These are phyloP conservation scores for Hydrolagus colliei DNA, from an alignment of 2,797 vertebrate genomes.

Conservation along the genomic window DNA sequence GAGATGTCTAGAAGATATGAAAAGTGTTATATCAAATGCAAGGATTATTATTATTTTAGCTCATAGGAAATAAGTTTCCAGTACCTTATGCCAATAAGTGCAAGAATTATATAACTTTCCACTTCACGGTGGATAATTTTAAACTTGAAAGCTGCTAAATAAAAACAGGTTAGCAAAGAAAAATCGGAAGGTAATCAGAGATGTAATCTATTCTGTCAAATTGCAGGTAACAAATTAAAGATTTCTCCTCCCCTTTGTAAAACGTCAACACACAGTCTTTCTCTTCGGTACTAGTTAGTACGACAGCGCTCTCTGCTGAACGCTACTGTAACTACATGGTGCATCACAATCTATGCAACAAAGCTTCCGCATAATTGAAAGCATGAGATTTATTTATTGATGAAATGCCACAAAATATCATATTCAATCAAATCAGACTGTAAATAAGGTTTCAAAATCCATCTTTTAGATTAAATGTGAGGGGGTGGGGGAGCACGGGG, in stretches of 20 bases:
- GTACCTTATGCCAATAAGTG: too few species aligned
- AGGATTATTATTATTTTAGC: too few species aligned
- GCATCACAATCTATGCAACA: neutral
- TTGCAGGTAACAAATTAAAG: neutral
- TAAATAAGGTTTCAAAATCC: neutral
- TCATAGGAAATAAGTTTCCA: too few species aligned
- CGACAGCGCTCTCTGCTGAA: neutral
- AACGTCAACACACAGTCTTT: neutral
- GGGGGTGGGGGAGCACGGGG: too few species aligned
- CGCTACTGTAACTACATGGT: neutral
- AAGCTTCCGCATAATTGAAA: neutral
- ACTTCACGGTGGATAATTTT: too few species aligned
- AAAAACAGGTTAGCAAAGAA: too few species aligned
- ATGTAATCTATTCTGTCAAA: neutral
- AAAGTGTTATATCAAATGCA: too few species aligned
- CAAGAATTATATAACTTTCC: too few species aligned
- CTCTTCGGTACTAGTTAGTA: neutral
- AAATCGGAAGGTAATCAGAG: neutral
- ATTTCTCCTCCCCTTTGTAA: too few species aligned
- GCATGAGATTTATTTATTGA: neutral
- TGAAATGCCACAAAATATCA: neutral
- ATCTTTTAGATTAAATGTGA: neutral
- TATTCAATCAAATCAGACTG: neutral
- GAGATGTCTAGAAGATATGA: too few species aligned
- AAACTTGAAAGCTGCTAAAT: too few species aligned